phyloP scores from a whole-genome alignment of 2,888 invertebrate genomes.

The Metellina segmentata region DNA sequence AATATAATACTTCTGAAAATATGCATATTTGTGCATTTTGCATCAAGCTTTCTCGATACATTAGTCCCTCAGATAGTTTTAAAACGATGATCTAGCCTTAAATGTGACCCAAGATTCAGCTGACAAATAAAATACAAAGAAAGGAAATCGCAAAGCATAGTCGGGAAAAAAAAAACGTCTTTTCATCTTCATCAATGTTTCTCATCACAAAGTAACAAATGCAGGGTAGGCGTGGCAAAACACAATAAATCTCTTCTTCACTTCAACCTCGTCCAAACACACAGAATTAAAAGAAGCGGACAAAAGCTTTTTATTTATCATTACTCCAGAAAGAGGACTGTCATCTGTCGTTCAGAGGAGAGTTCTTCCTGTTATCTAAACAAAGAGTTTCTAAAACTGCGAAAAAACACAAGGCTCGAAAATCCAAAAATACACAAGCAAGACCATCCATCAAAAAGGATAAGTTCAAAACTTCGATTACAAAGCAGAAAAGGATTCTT shows the following conservation, averaged over 20 bases:
- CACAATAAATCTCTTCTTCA: conserved; percentile 40
- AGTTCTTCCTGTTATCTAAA: conserved; percentile 44
- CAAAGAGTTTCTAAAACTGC: conserved; percentile 28
- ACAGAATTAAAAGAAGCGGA: conserved; percentile 16
- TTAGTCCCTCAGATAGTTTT: too few relatives aligned
- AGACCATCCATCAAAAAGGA: conserved; percentile 54
- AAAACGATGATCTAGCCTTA: too few relatives aligned
- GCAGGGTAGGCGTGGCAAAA: conserved; percentile 39
- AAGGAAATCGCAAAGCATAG: not conserved
- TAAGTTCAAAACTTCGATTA: conserved; percentile 53
- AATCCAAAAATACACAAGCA: conserved; percentile 57
- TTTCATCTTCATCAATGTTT: conserved; percentile 28
- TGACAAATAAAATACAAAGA: too few relatives aligned
- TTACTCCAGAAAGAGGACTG: conserved; percentile 13
- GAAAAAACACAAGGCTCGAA: conserved; percentile 17
- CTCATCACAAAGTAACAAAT: conserved; percentile 9
- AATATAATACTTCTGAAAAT: too few relatives aligned
- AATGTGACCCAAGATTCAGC: too few relatives aligned
- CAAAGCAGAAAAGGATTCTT: conserved; percentile 23
- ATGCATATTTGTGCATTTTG: too few relatives aligned
- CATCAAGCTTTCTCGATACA: too few relatives aligned
- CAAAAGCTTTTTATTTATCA: conserved; percentile 30
- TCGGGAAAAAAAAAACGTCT: not conserved
- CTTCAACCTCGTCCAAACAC: not conserved
- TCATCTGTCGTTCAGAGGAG: conserved; percentile 9